phyloP scores from a whole-genome alignment of 2,888 invertebrate genomes.

The Epistrophe grossulariae region DNA sequence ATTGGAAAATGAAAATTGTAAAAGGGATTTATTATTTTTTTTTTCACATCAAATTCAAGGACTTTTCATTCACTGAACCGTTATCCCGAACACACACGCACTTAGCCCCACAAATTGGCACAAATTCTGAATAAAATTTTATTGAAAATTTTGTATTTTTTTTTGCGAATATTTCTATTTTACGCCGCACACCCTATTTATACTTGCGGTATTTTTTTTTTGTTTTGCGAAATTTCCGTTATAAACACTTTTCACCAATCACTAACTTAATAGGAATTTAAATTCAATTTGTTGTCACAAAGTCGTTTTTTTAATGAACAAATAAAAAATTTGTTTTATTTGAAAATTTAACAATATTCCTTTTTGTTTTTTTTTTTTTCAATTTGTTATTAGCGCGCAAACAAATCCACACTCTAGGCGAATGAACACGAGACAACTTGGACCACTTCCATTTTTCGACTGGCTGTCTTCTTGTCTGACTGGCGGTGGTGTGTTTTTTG shows the following conservation, averaged over 20 bases:
- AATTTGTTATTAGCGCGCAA: constrained; percentile 55
- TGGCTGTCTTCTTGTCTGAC: constrained; percentile 47
- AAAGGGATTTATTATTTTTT: constrained; percentile 13
- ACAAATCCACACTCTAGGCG: constrained; percentile 24
- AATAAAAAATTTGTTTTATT: constrained; percentile 14
- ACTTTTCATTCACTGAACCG: constrained; percentile 37
- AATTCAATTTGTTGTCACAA: constrained; percentile 18
- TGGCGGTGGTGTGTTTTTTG: constrained; percentile 49
- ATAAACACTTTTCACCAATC: constrained; percentile 22
- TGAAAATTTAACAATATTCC: not conserved
- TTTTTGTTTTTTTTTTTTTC: constrained; percentile 8
- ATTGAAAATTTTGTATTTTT: constrained; percentile 15
- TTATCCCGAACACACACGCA: constrained; percentile 35
- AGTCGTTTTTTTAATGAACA: not conserved
- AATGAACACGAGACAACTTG: constrained; percentile 59
- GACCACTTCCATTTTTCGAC: constrained; percentile 73
- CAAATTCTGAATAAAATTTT: constrained; percentile 29
- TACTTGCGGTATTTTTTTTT: constrained; percentile 35
- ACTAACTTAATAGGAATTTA: not conserved
- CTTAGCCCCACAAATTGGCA: constrained; percentile 36
- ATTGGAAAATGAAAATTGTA: constrained; percentile 41
- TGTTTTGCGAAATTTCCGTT: constrained; percentile 25
- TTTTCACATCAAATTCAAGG: constrained; percentile 30
- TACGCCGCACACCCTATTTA: constrained; percentile 32
- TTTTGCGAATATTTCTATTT: not conserved